These are phyloP conservation scores for Neoascia interrupta DNA, from an alignment of 2,888 invertebrate genomes.

Conservation along the genomic window DNA sequence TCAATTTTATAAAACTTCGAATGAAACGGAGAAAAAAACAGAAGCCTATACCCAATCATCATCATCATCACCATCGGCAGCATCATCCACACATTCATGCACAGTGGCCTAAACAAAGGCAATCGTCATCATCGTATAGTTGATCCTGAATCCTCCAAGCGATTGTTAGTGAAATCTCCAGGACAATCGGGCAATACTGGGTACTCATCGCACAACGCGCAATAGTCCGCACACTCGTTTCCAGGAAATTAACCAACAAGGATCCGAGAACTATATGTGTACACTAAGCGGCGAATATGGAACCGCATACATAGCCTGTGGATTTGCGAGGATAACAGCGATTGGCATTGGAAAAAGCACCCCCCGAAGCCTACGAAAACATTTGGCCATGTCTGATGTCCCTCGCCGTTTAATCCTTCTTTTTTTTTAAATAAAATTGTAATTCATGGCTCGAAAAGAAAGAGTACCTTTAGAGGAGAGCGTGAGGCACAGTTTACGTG, in stretches of 20 bases:
- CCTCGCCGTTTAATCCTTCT: slow-evolving; percentile 48
- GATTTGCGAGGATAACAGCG: slow-evolving; percentile 29
- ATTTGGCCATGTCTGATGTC: slow-evolving; percentile 32
- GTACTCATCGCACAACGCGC: slow-evolving; percentile 42
- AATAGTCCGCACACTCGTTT: slow-evolving; percentile 54
- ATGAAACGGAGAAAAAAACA: slow-evolving; percentile 26
- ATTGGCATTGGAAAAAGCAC: slow-evolving; percentile 38
- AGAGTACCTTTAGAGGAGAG: no score
- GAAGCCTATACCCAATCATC: slow-evolving; percentile 26
- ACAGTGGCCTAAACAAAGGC: slow-evolving; percentile 61
- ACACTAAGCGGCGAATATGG: background rate
- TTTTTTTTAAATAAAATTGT: slow-evolving; percentile 59
- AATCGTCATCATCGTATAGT: slow-evolving; percentile 28
- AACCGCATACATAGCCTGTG: slow-evolving; percentile 33
- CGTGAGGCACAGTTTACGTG: slow-evolving; percentile 2
- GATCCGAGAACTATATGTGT: background rate
- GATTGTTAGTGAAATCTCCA: slow-evolving; percentile 52
- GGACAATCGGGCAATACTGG: slow-evolving; percentile 54
- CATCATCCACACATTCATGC: no score
- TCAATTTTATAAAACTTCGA: slow-evolving; percentile 45
- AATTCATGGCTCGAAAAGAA: slow-evolving; percentile 45
- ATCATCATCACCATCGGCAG: slow-evolving; percentile 36
- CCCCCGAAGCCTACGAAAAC: slow-evolving; percentile 63
- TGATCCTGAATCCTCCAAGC: slow-evolving; percentile 53
- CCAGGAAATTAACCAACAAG: slow-evolving; percentile 61